These are phyloP conservation scores for Amphipoea lucens DNA, from an alignment of 2,888 invertebrate genomes.

Conservation along the genomic window DNA sequence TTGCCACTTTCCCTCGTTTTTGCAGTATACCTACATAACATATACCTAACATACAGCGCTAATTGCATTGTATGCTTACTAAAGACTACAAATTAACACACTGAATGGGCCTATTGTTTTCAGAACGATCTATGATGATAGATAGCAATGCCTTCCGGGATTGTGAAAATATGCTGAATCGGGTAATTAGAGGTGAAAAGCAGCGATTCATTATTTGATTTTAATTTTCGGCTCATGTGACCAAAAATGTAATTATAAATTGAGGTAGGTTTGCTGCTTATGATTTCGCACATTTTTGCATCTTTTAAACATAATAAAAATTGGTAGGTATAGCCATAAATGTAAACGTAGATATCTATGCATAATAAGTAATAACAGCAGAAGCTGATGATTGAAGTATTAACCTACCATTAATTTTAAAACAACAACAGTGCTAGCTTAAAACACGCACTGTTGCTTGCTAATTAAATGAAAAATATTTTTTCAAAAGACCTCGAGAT, in stretches of 20 bases:
- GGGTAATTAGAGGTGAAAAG: slow-evolving; percentile 17
- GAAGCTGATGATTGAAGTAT: background rate
- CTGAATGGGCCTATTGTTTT: slow-evolving; percentile 62
- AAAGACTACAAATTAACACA: slow-evolving; percentile 37
- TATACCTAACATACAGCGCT: slow-evolving; percentile 34
- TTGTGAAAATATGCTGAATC: slow-evolving; percentile 49
- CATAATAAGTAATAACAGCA: background rate
- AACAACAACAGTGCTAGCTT: background rate
- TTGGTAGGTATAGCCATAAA: background rate
- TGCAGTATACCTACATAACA: slow-evolving; percentile 14
- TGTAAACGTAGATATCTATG: background rate
- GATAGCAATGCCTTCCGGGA: slow-evolving; percentile 30
- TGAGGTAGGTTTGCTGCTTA: background rate
- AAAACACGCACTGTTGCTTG: background rate
- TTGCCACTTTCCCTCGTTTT: slow-evolving; percentile 43
- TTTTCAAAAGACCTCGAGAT: slow-evolving; percentile 28
- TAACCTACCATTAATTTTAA: background rate
- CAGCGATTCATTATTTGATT: background rate
- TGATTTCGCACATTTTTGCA: background rate
- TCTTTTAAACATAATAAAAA: background rate
- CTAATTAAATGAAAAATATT: background rate
- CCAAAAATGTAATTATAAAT: background rate
- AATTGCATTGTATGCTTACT: slow-evolving; percentile 53
- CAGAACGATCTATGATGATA: slow-evolving; percentile 43
- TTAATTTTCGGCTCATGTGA: slow-evolving; percentile 15